A percentile compares a stretch with the other conserved stretches of the same genome.
These are phyloP conservation scores for Drosophila obscura DNA, from an alignment of 1,140 invertebrate genomes.

Conservation along the genomic window DNA sequence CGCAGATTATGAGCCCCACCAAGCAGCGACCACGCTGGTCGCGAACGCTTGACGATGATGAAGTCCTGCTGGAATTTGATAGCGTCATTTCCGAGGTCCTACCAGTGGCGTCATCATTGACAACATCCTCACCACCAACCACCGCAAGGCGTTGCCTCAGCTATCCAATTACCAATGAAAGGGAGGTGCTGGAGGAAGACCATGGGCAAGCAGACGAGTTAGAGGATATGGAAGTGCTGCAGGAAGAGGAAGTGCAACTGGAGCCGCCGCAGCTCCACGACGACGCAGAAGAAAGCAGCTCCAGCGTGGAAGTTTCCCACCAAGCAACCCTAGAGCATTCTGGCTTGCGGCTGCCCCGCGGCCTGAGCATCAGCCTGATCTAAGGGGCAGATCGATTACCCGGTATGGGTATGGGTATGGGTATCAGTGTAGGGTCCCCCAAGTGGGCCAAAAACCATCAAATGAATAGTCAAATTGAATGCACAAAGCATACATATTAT, in stretches of 20 bases:
- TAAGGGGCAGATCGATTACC: constrained; percentile 27
- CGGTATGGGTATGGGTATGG: neutral
- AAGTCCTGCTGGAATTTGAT: constrained; percentile 79
- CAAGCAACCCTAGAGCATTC: constrained; percentile 39
- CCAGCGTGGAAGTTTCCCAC: constrained; percentile 43
- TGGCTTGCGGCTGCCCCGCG: constrained; percentile 54
- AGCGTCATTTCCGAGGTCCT: constrained; percentile 77
- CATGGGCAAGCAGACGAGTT: neutral
- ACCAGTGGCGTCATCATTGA: constrained; percentile 25
- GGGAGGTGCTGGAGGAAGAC: constrained; percentile 3
- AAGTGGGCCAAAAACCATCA: constrained; percentile 1
- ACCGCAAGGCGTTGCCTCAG: constrained; percentile 49
- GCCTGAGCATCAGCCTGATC: constrained; percentile 67
- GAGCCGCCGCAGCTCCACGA: constrained; percentile 24
- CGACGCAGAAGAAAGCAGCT: neutral
- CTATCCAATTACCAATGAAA: constrained; percentile 58
- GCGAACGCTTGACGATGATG: constrained; percentile 71
- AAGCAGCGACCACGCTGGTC: constrained; percentile 70
- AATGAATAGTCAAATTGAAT: constrained; percentile 71
- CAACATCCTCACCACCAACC: constrained; percentile 11
- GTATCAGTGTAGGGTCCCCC: neutral
- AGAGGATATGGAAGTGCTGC: constrained; percentile 34
- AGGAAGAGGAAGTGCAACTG: constrained; percentile 32
- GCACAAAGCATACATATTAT: constrained; percentile 35
- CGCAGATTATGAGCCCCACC: constrained; percentile 73